A percentile compares a stretch with the other conserved stretches of the same genome.
Conservation (phyloP, 2,888 invertebrate genomes). For the Tenthredo amoena region DNA sequence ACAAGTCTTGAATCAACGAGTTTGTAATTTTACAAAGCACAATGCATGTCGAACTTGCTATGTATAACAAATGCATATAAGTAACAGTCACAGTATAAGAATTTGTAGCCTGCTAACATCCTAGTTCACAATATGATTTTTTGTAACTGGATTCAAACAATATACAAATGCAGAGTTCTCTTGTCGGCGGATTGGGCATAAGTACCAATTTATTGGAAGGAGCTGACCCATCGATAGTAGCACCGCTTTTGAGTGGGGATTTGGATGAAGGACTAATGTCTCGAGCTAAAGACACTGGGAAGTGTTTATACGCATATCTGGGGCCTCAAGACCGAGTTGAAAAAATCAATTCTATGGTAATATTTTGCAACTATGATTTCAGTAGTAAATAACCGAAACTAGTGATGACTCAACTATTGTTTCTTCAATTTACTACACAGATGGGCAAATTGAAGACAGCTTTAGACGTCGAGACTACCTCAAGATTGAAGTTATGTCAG, state of each 20-base stretch:
- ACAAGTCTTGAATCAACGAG: background rate
- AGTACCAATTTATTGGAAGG: constrained; percentile 76
- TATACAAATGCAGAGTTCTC: constrained; percentile 72
- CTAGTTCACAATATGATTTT: background rate
- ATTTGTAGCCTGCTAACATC: background rate
- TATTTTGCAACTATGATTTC: constrained; percentile 57
- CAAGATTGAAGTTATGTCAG: constrained; percentile 75
- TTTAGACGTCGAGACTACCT: constrained; percentile 86
- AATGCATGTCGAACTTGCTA: background rate
- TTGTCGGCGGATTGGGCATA: constrained; percentile 76
- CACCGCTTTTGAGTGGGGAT: constrained; percentile 76
- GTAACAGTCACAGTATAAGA: background rate
- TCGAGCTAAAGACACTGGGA: constrained; percentile 92
- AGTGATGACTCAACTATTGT: background rate
- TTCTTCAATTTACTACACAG: constrained; percentile 76
- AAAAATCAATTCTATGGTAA: constrained; percentile 93
- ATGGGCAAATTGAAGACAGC: constrained; percentile 87
- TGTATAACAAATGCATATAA: background rate
- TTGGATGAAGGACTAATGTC: constrained; percentile 92
- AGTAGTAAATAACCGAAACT: background rate
- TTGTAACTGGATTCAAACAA: constrained; percentile 14
- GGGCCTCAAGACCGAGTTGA: constrained; percentile 85
- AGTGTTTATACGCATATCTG: constrained; percentile 87
- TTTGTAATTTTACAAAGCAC: background rate
- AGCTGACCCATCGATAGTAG: constrained; percentile 74